phyloP scores from a whole-genome alignment of 2,113 vertebrate genomes.

The Seriola rivoliana region DNA sequence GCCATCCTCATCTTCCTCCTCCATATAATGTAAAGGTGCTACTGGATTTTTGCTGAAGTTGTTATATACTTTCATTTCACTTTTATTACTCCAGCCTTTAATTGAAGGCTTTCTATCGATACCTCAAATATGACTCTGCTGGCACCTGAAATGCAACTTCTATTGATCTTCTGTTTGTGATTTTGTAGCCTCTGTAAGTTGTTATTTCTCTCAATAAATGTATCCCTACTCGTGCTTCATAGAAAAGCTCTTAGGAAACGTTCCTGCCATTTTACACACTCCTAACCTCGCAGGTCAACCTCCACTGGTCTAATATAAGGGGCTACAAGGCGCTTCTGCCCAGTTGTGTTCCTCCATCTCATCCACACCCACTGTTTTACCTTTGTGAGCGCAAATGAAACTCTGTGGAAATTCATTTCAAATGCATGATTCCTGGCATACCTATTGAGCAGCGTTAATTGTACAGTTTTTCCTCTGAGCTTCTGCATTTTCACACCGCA shows the following conservation, averaged over 20 bases:
- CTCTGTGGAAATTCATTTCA: not conserved
- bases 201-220: conserved; percentile 6
- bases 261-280: conserved; percentile 7
- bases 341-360: not conserved
- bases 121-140: conserved; percentile 23
- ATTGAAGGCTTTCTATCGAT: conserved; percentile 5
- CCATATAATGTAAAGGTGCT: conserved; percentile 5
- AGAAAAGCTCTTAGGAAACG: conserved; percentile 10
- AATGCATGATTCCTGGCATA: not conserved
- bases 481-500: not conserved
- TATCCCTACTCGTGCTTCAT: conserved; percentile 3
- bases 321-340: not conserved
- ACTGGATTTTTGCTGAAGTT: not conserved
- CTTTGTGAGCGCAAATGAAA: not conserved
- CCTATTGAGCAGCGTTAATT: not conserved
- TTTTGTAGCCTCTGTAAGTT: not conserved
- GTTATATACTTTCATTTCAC: conserved; percentile 4
- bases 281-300: conserved; percentile 12
- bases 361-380: conserved; percentile 2
- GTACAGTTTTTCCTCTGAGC: not conserved
- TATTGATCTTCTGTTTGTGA: not conserved
- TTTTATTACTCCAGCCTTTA: conserved; percentile 15
- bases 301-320: conserved; percentile 11
- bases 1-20: not conserved
- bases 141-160: conserved; percentile 2